Conservation (phyloP, 2,113 vertebrate species). For the Polypterus bichir region DNA sequence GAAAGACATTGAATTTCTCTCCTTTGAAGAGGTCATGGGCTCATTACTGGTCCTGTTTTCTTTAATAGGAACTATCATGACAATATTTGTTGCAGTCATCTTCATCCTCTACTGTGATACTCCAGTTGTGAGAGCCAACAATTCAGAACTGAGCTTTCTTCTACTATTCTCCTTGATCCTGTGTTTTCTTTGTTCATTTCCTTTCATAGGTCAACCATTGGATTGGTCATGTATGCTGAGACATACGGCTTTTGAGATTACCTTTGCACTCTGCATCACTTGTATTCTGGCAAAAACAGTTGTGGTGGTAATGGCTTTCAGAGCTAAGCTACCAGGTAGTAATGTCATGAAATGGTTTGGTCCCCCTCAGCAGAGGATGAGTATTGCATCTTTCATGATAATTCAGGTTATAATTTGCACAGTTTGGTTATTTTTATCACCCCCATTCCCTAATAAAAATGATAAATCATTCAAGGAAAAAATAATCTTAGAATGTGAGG, state of each 20-base stretch:
- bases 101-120: conserved; percentile 45
- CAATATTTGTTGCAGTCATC: conserved; percentile 30
- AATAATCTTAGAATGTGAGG: conserved; percentile 37
- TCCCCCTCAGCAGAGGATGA: conserved; percentile 37
- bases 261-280: conserved; percentile 44
- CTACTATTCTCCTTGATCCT: neutral
- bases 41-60: neutral
- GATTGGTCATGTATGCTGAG: conserved; percentile 39
- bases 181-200: conserved; percentile 3
- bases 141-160: conserved; percentile 8
- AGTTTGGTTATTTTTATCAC: conserved; percentile 33
- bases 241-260: conserved; percentile 43
- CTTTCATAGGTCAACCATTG: conserved; percentile 8
- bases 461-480: conserved; percentile 29
- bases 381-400: conserved; percentile 31
- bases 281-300: conserved; percentile 46
- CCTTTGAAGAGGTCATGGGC: conserved; percentile 1
- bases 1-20: conserved; percentile 1
- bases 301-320: conserved; percentile 44
- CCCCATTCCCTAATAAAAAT: conserved; percentile 34
- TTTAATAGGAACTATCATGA: conserved; percentile 16
- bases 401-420: conserved; percentile 39
- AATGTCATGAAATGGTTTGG: conserved; percentile 48
- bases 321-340: conserved; percentile 37
- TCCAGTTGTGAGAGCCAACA: conserved; percentile 36